Conservation (phyloP, 2,888 invertebrate genomes). For the Leptinotarsa peninsularis region DNA sequence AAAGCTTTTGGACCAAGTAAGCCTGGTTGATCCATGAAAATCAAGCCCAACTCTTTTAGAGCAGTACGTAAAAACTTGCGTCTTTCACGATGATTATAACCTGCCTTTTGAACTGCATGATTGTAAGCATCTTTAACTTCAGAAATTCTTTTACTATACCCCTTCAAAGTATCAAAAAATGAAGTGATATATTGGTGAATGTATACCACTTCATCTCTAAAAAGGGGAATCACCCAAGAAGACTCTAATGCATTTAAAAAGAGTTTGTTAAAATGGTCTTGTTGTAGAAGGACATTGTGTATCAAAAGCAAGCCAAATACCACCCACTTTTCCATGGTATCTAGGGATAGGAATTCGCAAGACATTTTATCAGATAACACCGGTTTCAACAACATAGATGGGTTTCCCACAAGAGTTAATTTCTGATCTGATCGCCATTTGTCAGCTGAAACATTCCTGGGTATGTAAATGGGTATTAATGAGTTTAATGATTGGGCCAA, state of each 20-base stretch:
- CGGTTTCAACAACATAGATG: conserved; percentile 93
- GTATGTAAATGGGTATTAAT: conserved; percentile 86
- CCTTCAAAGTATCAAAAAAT: conserved; percentile 96
- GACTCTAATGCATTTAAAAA: conserved; percentile 94
- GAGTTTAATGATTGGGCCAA: conserved; percentile 89
- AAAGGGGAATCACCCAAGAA: conserved; percentile 93
- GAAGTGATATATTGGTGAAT: conserved; percentile 93
- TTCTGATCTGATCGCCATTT: conserved; percentile 95
- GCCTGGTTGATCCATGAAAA: conserved; percentile 98
- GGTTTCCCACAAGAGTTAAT: conserved; percentile 92
- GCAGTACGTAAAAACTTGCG: conserved; percentile 96
- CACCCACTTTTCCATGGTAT: conserved; percentile 96
- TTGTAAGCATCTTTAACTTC: conserved; percentile 97
- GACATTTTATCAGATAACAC: conserved; percentile 96
- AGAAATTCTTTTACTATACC: conserved; percentile 89
- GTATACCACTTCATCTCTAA: conserved; percentile 96
- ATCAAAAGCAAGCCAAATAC: conserved; percentile 94
- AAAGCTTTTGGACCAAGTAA: conserved; percentile 97
- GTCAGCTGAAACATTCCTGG: conserved; percentile 92
- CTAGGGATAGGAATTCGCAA: conserved; percentile 96
- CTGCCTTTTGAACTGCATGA: conserved; percentile 90
- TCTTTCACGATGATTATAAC: conserved; percentile 92
- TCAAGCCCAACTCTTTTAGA: conserved; percentile 92
- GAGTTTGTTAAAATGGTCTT: conserved; percentile 84
- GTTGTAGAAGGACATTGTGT: conserved; percentile 83